Percentiles rank a stretch among this genome's conserved stretches.
phyloP scores from a whole-genome alignment of 2,888 invertebrate genomes.

The Xestia c-nigrum region DNA sequence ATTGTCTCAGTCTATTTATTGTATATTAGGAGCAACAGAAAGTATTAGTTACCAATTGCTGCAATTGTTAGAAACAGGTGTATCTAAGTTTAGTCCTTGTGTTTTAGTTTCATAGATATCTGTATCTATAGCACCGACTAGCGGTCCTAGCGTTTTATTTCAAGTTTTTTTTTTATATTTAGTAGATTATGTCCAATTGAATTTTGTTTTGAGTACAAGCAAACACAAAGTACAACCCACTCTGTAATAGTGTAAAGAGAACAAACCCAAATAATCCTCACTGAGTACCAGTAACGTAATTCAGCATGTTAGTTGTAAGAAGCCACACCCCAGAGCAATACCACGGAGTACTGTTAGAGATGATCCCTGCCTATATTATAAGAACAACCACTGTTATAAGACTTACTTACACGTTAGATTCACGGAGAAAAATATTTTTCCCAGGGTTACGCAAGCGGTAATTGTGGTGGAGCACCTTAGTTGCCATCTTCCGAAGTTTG shows the following conservation, averaged over 20 bases:
- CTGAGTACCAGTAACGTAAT: slow-evolving; percentile 78
- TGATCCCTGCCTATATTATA: slow-evolving; percentile 78
- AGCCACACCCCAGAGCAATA: slow-evolving; percentile 81
- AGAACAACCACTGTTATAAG: slow-evolving; percentile 87
- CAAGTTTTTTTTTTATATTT: slow-evolving; percentile 70
- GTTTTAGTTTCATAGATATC: slow-evolving; percentile 84
- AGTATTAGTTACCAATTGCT: slow-evolving; percentile 81
- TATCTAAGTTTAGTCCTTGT: slow-evolving; percentile 78
- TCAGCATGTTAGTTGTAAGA: slow-evolving; percentile 86
- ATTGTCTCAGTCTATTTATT: slow-evolving; percentile 76
- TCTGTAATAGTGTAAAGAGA: slow-evolving; percentile 76
- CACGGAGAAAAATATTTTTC: slow-evolving; percentile 91
- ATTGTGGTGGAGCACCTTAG: slow-evolving; percentile 91
- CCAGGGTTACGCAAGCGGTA: slow-evolving; percentile 91
- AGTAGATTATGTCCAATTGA: slow-evolving; percentile 79
- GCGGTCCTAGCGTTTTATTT: slow-evolving; percentile 85
- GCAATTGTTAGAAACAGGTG: slow-evolving; percentile 82
- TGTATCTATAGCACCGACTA: slow-evolving; percentile 82
- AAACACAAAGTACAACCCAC: slow-evolving; percentile 76
- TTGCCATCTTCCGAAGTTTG: slow-evolving; percentile 91
- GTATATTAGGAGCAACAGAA: slow-evolving; percentile 75
- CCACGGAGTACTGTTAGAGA: slow-evolving; percentile 81
- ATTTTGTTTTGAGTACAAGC: slow-evolving; percentile 74
- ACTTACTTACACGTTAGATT: slow-evolving; percentile 90
- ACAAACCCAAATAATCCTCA: slow-evolving; percentile 75